Evolutionary conservation across 2,797 vertebrate species (phyloP).

Genomic region (Muraenolepis orangiensis): DNA sequence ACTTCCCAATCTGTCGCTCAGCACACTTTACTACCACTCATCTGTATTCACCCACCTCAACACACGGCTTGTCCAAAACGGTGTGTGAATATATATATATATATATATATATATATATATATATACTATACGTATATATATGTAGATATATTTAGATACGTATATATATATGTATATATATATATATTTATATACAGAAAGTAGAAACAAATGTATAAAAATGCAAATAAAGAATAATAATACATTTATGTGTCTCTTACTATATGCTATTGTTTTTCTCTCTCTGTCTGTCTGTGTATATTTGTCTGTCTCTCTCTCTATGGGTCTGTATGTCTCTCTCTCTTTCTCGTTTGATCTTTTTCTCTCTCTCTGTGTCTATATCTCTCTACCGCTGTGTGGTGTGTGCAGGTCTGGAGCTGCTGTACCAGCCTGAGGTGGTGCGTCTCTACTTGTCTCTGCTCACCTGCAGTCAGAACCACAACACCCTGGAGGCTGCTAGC

Average conservation of each 20-base stretch:
- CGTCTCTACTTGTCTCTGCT: constrained; percentile 95
- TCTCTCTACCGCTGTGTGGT: constrained; percentile 14
- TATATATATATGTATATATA: background rate
- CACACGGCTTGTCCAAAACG: background rate
- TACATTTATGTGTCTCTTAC: too few relatives aligned
- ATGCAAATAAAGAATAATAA: too few relatives aligned
- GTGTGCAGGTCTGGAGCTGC: constrained; percentile 88
- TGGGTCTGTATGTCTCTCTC: background rate
- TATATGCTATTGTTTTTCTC: background rate
- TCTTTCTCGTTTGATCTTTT: too few relatives aligned
- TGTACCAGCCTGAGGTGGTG: constrained; percentile 97
- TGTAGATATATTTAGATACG: background rate
- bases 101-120: background rate
- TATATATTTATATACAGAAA: too few relatives aligned
- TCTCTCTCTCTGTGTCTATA: constrained; percentile 5
- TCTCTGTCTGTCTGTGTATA: too few relatives aligned
- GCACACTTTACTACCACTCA: too few relatives aligned
- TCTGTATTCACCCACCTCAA: background rate
- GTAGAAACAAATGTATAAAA: too few relatives aligned
- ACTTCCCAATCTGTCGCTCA: too few relatives aligned
- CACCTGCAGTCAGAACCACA: constrained; percentile 95
- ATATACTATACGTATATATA: background rate
- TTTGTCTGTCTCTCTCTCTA: too few relatives aligned
- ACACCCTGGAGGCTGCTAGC: constrained; percentile 94
- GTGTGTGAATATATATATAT: background rate